Evolutionary conservation across 92 coral and sea anemone species (phyloP).

Genomic region (Palythoa grandiflora): DNA sequence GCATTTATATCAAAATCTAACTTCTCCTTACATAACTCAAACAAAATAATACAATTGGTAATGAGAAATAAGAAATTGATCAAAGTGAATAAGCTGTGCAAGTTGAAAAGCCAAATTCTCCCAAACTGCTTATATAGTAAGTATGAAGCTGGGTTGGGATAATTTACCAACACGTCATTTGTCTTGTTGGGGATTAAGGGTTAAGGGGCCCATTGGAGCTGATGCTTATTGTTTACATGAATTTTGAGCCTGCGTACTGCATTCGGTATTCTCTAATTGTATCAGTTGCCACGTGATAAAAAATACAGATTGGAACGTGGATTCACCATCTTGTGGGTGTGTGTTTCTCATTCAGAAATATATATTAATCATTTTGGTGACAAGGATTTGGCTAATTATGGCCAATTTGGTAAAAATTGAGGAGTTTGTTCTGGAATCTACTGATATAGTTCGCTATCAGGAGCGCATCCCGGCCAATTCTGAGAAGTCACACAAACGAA

Average conservation of each 20-base stretch:
- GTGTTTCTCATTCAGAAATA: not conserved
- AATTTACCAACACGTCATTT: too few species aligned
- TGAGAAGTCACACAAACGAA: slow-evolving; percentile 38
- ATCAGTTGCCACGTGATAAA: too few species aligned
- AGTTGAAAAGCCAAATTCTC: too few species aligned
- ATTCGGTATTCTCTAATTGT: not conserved
- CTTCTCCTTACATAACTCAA: too few species aligned
- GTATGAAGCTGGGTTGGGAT: too few species aligned
- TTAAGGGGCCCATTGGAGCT: too few species aligned
- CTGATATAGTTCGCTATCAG: slow-evolving; percentile 40
- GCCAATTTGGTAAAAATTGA: slow-evolving; percentile 61
- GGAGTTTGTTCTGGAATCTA: slow-evolving; percentile 39
- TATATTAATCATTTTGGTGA: slow-evolving; percentile 49
- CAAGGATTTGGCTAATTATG: slow-evolving; percentile 34
- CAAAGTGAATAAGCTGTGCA: too few species aligned
- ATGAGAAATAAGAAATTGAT: too few species aligned
- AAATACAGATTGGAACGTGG: not conserved
- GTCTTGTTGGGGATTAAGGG: too few species aligned
- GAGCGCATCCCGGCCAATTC: slow-evolving; percentile 54
- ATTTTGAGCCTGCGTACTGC: not conserved
- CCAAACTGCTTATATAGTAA: too few species aligned
- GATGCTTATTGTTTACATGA: not conserved
- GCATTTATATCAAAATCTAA: too few species aligned
- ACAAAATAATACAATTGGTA: too few species aligned
- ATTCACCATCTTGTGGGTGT: not conserved